Conservation (phyloP, 2,888 invertebrate species). For the Microchrysa polita region DNA sequence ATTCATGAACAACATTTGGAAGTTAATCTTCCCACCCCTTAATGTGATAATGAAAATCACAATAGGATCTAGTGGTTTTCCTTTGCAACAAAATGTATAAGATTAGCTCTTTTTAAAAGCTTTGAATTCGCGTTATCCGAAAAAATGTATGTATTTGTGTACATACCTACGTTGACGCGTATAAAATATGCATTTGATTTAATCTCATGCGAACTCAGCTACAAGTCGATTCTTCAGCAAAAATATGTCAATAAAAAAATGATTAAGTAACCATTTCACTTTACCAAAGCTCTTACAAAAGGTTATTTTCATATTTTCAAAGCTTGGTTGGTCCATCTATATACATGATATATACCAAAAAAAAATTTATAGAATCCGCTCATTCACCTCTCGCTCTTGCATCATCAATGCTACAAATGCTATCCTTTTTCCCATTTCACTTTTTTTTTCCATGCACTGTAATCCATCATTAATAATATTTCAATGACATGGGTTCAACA, state of each 20-base stretch:
- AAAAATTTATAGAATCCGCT: slow-evolving; percentile 3
- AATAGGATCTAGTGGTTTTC: too few relatives aligned
- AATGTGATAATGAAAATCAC: too few relatives aligned
- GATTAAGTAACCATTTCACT: slow-evolving; percentile 32
- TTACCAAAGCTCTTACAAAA: background rate
- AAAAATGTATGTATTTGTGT: too few relatives aligned
- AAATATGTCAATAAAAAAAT: slow-evolving; percentile 21
- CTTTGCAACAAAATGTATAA: too few relatives aligned
- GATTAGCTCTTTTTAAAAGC: too few relatives aligned
- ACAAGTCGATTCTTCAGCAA: background rate
- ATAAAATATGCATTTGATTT: slow-evolving; percentile 17
- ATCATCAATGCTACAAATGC: background rate
- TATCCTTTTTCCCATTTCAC: slow-evolving; percentile 7
- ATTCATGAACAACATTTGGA: too few relatives aligned
- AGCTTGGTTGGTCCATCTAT: background rate
- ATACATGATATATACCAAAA: background rate
- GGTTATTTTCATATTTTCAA: slow-evolving; percentile 16
- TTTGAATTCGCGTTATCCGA: too few relatives aligned
- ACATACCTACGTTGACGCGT: background rate
- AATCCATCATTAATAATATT: slow-evolving; percentile 36
- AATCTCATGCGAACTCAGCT: background rate
- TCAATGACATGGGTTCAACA: slow-evolving; percentile 33
- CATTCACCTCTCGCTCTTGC: too few relatives aligned
- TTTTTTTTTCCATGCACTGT: background rate
- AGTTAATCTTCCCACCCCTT: too few relatives aligned